Base-by-base conservation (phyloP, 2,113 vertebrate species). In the Hepsetus odoe region DNA sequence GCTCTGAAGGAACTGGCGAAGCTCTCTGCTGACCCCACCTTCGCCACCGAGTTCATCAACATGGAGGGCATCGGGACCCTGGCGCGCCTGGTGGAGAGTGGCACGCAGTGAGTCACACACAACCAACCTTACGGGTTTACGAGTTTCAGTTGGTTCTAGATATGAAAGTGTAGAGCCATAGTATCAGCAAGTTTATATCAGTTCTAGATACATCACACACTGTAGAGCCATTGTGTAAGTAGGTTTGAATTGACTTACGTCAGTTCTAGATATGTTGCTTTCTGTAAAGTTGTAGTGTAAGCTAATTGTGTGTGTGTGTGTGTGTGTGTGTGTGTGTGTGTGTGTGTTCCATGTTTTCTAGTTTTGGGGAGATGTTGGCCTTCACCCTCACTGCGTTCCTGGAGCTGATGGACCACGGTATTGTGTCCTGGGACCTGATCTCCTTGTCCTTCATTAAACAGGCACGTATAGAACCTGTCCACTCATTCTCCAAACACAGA, bases 381-480 rank as follows among this genome's bases (percentile, higher is more conserved):
- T 99, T 99, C 90, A 98, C 98, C 82, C 93, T 99, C 90, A 99
- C 98, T 11, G 98, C 98, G 82, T 99, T 99, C 89, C 91, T 99
- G 89, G 98, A 99, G 91, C 93, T 99, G 77, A 99, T 99, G 98
- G 98, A 99, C 87, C 97, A 99, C 1, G 96, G 98, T 68, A 98
- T 99, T 18, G 94, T 99, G 64, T 99, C 97, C 59, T 99, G 98
- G 98, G 98, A 99, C 89, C 94, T 97, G 87, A 95, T 99, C 84
- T 98, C 98, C 1, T 86, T 97, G 84, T 96, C 95, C 84, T 99
- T 99, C 84, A 98, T 99, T 88, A 99, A 98, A 87, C 97, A 99
- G 96, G 98, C 95, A 85, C 58, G 74, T 80, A 40, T 2, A 30
- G 30, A 46, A 40, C 77, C 72, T 10, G 32, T 14, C 44, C 26